These are phyloP conservation scores for Cyrtonyx montezumae DNA, from an alignment of 2,113 vertebrate genomes.

Conservation along the genomic window DNA sequence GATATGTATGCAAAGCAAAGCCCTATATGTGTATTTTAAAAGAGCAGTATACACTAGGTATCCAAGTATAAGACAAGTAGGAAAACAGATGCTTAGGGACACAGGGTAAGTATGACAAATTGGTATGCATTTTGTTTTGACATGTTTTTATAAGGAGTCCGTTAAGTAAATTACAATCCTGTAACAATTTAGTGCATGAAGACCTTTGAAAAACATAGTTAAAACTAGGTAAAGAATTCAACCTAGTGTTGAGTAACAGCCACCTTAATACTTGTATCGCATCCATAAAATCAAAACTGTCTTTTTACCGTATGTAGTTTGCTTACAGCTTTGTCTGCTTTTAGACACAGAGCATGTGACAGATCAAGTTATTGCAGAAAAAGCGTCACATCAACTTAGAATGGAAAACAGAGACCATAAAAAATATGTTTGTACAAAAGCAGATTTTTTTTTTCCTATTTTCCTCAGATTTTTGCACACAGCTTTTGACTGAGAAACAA, in stretches of 20 bases:
- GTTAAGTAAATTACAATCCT: neutral
- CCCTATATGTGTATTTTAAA: neutral
- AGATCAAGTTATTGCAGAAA: neutral
- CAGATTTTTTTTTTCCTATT: neutral
- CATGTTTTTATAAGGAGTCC: neutral
- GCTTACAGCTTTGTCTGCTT: neutral
- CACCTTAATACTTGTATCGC: neutral
- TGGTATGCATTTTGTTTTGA: too few relatives aligned
- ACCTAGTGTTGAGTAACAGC: neutral
- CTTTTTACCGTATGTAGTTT: neutral
- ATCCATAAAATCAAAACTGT: neutral
- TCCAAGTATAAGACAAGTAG: neutral
- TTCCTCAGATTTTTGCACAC: neutral
- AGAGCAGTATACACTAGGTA: neutral
- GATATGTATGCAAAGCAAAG: neutral
- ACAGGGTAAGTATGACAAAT: neutral
- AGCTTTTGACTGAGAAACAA: slow-evolving; percentile 29
- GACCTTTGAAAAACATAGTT: neutral
- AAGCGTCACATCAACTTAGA: neutral
- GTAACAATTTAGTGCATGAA: neutral
- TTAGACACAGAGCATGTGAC: neutral
- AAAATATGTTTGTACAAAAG: neutral
- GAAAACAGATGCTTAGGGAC: neutral
- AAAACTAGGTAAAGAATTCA: neutral
- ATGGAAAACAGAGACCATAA: slow-evolving; percentile 10